Percentiles rank a stretch among this genome's conserved stretches.
These are phyloP conservation scores for Patiria miniata DNA, from an alignment of 35 echinoderm and acorn worm species.

Conservation along the genomic window DNA sequence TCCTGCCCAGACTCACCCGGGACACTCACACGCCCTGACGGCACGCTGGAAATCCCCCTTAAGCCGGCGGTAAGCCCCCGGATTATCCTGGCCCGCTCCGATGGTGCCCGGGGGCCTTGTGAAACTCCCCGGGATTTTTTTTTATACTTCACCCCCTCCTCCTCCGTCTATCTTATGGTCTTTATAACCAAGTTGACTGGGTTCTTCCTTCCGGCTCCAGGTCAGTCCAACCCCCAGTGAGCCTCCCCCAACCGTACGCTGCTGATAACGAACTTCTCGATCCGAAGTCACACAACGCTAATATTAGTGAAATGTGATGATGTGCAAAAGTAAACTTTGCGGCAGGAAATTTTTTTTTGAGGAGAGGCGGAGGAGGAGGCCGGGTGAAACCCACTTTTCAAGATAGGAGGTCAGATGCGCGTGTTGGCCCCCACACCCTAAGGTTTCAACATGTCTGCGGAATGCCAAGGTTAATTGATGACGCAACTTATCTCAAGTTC, in stretches of 20 bases:
- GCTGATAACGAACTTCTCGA: not conserved
- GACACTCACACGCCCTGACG: slow-evolving; percentile 29
- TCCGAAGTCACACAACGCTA: not conserved
- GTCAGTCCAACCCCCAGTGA: not conserved
- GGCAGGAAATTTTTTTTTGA: not conserved
- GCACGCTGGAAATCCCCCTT: slow-evolving; percentile 19
- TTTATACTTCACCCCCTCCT: no score
- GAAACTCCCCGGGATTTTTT: no score
- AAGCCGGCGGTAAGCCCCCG: slow-evolving; percentile 18
- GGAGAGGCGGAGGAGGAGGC: no score
- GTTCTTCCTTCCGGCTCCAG: slow-evolving; percentile 19
- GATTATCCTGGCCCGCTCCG: slow-evolving; percentile 15
- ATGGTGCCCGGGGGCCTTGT: not conserved
- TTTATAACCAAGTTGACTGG: not conserved
- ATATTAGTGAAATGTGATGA: slow-evolving; percentile 24
- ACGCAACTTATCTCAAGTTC: slow-evolving; percentile 10
- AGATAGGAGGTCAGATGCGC: not conserved
- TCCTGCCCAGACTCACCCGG: not conserved
- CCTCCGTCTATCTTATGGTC: no score
- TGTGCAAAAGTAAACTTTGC: slow-evolving; percentile 4
- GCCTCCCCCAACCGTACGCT: not conserved
- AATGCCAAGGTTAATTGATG: not conserved
- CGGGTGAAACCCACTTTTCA: not conserved
- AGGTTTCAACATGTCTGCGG: slow-evolving; percentile 14
- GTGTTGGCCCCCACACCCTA: slow-evolving; percentile 17